phyloP scores from a whole-genome alignment of 2,888 invertebrate genomes.

The Smittia aterrima region DNA sequence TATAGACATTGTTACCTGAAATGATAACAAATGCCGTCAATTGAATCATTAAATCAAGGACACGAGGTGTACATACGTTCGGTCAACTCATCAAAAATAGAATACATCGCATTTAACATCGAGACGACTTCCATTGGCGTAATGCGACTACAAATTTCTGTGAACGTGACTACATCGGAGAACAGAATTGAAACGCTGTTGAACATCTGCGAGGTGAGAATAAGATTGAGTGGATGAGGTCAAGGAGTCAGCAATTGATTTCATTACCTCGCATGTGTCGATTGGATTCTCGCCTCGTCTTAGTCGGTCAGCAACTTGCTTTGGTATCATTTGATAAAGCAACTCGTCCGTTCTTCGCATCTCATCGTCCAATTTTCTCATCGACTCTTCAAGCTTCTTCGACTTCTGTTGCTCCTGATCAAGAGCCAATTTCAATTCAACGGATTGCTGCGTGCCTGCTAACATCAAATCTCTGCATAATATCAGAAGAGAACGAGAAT shows the following conservation, averaged over 20 bases:
- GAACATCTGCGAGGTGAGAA: slow-evolving; percentile 78
- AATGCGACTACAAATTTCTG: slow-evolving; percentile 93
- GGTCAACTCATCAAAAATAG: slow-evolving; percentile 92
- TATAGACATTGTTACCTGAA: slow-evolving; percentile 77
- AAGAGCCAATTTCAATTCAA: slow-evolving; percentile 89
- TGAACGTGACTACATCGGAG: slow-evolving; percentile 97
- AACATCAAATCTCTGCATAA: slow-evolving; percentile 79
- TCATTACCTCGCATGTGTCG: slow-evolving; percentile 88
- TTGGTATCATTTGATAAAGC: slow-evolving; percentile 98
- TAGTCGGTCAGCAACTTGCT: slow-evolving; percentile 91
- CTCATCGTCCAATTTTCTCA: slow-evolving; percentile 92
- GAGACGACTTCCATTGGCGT: slow-evolving; percentile 97
- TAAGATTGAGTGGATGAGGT: not conserved
- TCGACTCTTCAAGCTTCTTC: slow-evolving; percentile 92
- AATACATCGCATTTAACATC: slow-evolving; percentile 96
- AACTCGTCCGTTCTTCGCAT: slow-evolving; percentile 94
- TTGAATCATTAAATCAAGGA: not conserved
- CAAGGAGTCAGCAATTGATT: too few relatives aligned
- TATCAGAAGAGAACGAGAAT: not conserved
- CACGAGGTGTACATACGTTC: slow-evolving; percentile 58
- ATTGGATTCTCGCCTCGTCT: slow-evolving; percentile 93
- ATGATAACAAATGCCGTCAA: not conserved
- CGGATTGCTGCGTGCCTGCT: slow-evolving; percentile 95
- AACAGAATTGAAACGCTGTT: slow-evolving; percentile 94
- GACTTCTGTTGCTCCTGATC: slow-evolving; percentile 97